Conservation (phyloP, 2,797 vertebrate genomes). For the Anableps anableps region DNA sequence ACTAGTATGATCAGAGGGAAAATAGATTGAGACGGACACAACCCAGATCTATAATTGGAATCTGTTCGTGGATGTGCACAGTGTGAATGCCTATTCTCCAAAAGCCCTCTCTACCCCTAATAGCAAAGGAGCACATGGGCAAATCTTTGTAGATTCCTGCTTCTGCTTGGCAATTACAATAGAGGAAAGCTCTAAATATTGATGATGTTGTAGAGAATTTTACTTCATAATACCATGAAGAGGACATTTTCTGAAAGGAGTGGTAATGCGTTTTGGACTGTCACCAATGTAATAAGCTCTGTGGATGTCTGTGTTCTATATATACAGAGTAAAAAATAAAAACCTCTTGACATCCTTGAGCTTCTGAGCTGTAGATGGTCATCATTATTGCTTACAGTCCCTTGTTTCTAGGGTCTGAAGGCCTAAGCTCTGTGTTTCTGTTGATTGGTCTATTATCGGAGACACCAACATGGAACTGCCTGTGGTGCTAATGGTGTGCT, state of each 20-base stretch:
- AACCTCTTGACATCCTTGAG: slow-evolving; percentile 13
- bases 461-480: slow-evolving; percentile 55
- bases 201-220: slow-evolving; percentile 49
- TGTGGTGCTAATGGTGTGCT: slow-evolving; percentile 67
- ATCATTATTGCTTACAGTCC: slow-evolving; percentile 48
- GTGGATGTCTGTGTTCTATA: slow-evolving; percentile 13
- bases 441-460: slow-evolving; percentile 68
- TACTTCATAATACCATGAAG: slow-evolving; percentile 10
- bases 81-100: slow-evolving; percentile 66
- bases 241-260: slow-evolving; percentile 23
- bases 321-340: slow-evolving; percentile 36
- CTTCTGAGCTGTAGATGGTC: slow-evolving; percentile 28
- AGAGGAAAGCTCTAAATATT: slow-evolving; percentile 46
- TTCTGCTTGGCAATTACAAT: slow-evolving; percentile 45
- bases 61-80: slow-evolving; percentile 83
- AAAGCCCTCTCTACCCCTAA: slow-evolving; percentile 67
- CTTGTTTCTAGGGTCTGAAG: slow-evolving; percentile 51
- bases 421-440: slow-evolving; percentile 41
- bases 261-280: slow-evolving; percentile 32
- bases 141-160: slow-evolving; percentile 61
- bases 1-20: slow-evolving; percentile 73
- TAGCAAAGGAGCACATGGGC: slow-evolving; percentile 64
- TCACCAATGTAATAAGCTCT: background rate
- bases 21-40: slow-evolving; percentile 79
- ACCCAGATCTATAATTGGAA: slow-evolving; percentile 88